Base-by-base conservation (phyloP, 2,797 vertebrate species). In the Scarus forsteni region DNA sequence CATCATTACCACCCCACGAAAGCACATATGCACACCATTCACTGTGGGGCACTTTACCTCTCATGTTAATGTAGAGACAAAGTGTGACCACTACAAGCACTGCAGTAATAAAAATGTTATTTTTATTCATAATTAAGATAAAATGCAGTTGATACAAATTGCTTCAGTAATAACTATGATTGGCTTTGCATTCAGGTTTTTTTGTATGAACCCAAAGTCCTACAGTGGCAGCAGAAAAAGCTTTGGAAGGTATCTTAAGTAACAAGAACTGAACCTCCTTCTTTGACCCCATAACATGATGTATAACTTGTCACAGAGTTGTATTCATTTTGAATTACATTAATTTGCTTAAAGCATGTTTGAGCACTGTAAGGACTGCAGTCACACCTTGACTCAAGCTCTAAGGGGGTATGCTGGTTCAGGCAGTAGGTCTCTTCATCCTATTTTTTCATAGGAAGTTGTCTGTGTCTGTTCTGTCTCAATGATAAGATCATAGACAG, bases 271-370 rank as follows among this genome's bases (percentile, higher is more conserved):
- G 53, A 65, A 13, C 66, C 38, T 6, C 27, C 27, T 4, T 58
- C 58, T 60, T 63, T 73, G 13, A 57, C 58, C 60, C 42, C 65
- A 55, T 67, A 39, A 73, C 34, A 36, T 51, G 39, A 72, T 73
- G 76, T 87, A 78, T 78, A 57, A 81, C 74, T 84, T 83, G 60
- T 78, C 60, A 79, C 59, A 77, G 34, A 83, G 73, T 88, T 85
- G 70, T 84, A 70, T 84, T 86, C 72, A 75, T 89, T 85, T 88
- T 86, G 45, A 89, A 88, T 88, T 85, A 77, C 77, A 85, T 83
- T 85, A 81, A 84, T 87, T 89, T 87, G 69, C 79, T 83, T 75
- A 69, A 83, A 73, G 75, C 80, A 77, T 85, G 73, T 85, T 80
- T 82, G 72, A 80, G 76, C 78, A 72, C 78, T 59, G 39, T 61